These are phyloP conservation scores for Caloenas nicobarica DNA, from an alignment of 2,113 vertebrate genomes.

Conservation along the genomic window DNA sequence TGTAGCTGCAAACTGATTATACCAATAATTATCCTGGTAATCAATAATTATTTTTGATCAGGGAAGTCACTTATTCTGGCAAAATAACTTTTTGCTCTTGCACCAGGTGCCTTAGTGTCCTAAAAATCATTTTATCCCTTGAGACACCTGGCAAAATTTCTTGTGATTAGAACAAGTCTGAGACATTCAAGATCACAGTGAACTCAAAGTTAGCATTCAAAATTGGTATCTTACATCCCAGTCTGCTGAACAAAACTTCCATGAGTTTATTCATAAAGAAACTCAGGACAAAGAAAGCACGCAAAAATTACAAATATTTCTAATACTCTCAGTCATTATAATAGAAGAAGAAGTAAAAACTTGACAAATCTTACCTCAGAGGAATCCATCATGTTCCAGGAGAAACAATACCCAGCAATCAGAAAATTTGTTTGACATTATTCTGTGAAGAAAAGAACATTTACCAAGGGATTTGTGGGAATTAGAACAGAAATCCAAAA, in stretches of 20 bases:
- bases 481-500: constrained; percentile 38
- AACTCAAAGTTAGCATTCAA: not conserved
- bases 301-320: not conserved
- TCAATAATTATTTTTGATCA: not conserved
- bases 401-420: not conserved
- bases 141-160: not conserved
- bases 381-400: not conserved
- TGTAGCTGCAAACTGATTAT: not conserved
- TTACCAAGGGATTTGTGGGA: constrained; percentile 6
- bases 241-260: not conserved
- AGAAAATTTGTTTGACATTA: not conserved
- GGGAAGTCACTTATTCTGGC: not conserved
- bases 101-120: not conserved
- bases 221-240: not conserved
- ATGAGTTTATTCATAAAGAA: not conserved
- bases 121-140: not conserved
- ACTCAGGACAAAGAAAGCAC: not conserved
- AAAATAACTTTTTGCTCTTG: not conserved
- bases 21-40: not conserved
- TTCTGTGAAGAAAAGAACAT: not conserved
- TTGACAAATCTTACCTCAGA: constrained; percentile 26
- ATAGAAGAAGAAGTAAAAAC: not conserved
- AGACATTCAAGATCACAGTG: not conserved
- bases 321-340: not conserved
- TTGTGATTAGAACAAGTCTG: not conserved